Base-by-base conservation (phyloP, 1,140 invertebrate species). In the Condylostylus longicornis region DNA sequence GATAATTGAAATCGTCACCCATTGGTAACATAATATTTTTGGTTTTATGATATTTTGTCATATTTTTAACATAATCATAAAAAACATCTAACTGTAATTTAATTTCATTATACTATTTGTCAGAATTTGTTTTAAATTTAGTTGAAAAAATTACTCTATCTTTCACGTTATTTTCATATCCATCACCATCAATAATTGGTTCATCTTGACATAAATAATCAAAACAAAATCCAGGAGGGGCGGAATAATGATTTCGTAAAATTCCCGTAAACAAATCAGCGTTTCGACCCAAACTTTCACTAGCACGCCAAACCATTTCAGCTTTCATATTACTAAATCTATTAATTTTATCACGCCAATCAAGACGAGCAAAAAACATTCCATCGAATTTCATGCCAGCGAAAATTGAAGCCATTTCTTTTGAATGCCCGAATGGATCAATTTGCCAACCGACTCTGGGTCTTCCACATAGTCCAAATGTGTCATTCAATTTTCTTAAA, bases 1-100 rank as follows among this genome's bases (percentile, higher is more conserved):
- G 79, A 59, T 88, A 95, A 44, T 81, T 72, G 53, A 96, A 96
- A 66, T 96, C 90, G 44, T 77, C 77, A 1, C 91, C 90, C 88
- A 95, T 94, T 0, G 87, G 57, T 33, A 93, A 64, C 32, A 93
- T 68, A 8, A 93, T 64, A 56, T 94, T 79, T 44, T 79, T 75
- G 0, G 75, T 74, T 33, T 58, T 58, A 54, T 78, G 82, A 9
- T 56, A 52, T 37, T 54, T 38, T 0, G 69, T 57, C 64, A 76
- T 70, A 34, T 65, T 61, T 25, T 56, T 44, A 21, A 66, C 58
- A 52, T 71, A 73, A 10, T 61, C 51, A 38, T 79, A 47, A 49
- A 81, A 79, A 20, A 54, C 45, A 32, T 65, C 47, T 7, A 75
- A 67, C 74, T 79, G 23, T 8, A 25, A 25, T 25, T 25, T 25